These are phyloP conservation scores for Pseudochirops cupreus DNA, from an alignment of 2,797 vertebrate genomes.

Conservation along the genomic window DNA sequence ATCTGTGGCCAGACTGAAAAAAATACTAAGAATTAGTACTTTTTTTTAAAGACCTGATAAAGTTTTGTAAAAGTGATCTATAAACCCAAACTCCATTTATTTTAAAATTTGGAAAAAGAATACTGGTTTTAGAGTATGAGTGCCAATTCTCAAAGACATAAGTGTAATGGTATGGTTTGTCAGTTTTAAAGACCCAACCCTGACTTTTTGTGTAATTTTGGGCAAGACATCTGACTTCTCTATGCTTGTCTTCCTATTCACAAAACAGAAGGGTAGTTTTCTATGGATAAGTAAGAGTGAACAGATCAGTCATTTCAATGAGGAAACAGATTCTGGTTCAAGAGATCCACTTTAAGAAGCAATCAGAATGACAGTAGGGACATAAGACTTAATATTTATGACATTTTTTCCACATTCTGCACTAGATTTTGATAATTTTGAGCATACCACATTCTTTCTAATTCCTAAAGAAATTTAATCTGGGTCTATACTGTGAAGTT, in stretches of 20 bases:
- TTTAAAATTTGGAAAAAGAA: neutral
- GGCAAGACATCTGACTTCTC: conserved; percentile 5
- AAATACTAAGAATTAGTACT: conserved; percentile 40
- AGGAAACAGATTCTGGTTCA: conserved; percentile 1
- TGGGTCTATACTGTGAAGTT: conserved; percentile 31
- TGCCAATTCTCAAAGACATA: neutral
- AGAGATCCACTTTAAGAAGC: conserved; percentile 27
- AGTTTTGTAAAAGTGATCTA: conserved; percentile 29
- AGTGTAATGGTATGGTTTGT: conserved; percentile 18
- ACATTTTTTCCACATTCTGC: neutral
- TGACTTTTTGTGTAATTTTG: neutral
- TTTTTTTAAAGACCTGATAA: conserved; percentile 41
- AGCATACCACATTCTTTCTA: conserved; percentile 20
- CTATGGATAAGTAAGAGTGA: conserved; percentile 1
- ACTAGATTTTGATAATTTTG: conserved; percentile 20
- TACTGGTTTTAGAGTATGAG: neutral
- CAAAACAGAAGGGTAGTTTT: conserved; percentile 9
- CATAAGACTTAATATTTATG: neutral
- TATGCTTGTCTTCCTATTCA: conserved; percentile 34
- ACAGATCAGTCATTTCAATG: conserved; percentile 36
- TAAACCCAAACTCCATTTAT: conserved; percentile 52
- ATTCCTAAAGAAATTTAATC: conserved; percentile 41
- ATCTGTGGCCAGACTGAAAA: conserved; percentile 28
- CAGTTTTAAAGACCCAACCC: conserved; percentile 47
- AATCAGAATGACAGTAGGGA: neutral